Percentiles rank a stretch among this genome's conserved stretches.
These are phyloP conservation scores for Mionectes olivaceus DNA, from an alignment of 2,797 vertebrate genomes.

Conservation along the genomic window DNA sequence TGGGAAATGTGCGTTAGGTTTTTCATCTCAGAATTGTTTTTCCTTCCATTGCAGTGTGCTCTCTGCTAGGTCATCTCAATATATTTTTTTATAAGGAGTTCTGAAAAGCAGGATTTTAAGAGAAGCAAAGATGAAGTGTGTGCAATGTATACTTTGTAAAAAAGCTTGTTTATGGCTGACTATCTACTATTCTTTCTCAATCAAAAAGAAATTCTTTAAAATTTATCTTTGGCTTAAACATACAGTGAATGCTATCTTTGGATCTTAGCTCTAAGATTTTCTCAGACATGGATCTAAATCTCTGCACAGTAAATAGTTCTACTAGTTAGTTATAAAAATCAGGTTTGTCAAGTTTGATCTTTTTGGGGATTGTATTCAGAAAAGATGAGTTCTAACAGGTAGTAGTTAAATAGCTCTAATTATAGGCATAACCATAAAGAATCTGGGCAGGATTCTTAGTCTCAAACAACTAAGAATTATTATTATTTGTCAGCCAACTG, in stretches of 20 bases:
- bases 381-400: neutral
- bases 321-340: neutral
- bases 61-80: neutral
- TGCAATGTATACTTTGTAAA: neutral
- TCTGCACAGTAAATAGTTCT: neutral
- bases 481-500: neutral
- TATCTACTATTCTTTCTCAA: neutral
- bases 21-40: neutral
- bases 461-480: neutral
- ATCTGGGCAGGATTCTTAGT: constrained; percentile 7
- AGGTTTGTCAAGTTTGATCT: neutral
- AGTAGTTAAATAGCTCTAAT: neutral
- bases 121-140: neutral
- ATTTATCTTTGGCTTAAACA: neutral
- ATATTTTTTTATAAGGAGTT: neutral
- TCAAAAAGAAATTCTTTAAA: neutral
- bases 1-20: neutral
- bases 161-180: neutral
- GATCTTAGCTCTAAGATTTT: neutral
- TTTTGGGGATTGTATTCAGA: neutral
- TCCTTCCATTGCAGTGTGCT: neutral
- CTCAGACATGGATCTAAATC: neutral
- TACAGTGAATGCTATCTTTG: neutral
- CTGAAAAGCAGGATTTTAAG: neutral
- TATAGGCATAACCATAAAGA: neutral